Base-by-base conservation (phyloP, 1,140 invertebrate genomes). In the Sinonovacula constricta region DNA sequence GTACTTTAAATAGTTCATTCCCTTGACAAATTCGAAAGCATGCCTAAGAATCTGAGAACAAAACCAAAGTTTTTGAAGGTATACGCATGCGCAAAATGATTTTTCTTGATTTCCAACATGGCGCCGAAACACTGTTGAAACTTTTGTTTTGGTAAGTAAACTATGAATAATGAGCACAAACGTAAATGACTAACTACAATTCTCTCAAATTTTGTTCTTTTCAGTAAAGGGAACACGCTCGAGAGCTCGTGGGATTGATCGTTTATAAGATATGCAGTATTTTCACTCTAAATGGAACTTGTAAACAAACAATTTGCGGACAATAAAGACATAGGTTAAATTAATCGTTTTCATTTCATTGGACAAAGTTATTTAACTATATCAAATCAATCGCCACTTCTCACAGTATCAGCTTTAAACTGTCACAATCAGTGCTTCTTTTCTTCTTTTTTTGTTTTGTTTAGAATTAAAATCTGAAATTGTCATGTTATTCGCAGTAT, bases 61-160 rank as follows among this genome's bases (percentile, higher is more conserved):
- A 54, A 51, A 53, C 60, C 56, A 36, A 39, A 31, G 36, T 33
- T 57, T 63, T 62, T 67, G 45, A 15, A 5, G 5, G 45, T 31
- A 28, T 18, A 36, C 60, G 72, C 72, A 67, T 76, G 72, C 72
- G 72, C 72, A 59, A 7, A 57, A 3, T 49, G 30, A 51, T 66
- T 76, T 76, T 76, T 76, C 72, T 51, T 67, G 67, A 49, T 51
- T 63, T 63, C 51, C 72, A 76, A 76, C 34, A 76, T 76, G 72
- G 72, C 72, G 72, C 60, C 62, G 39, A 66, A 76, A 31, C 26
- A 24, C 45, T 66, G 59, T 54, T 65, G 67, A 36, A 51, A 31
- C 56, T 3, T 31, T 34, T n/a, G 45, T 45, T 3, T 51, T 31
- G 24, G 54, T 24, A 15, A 28, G 18, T 28, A 26, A 39, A 72